Base-by-base conservation (phyloP, 2,888 invertebrate species). In the Lutraria lutraria region DNA sequence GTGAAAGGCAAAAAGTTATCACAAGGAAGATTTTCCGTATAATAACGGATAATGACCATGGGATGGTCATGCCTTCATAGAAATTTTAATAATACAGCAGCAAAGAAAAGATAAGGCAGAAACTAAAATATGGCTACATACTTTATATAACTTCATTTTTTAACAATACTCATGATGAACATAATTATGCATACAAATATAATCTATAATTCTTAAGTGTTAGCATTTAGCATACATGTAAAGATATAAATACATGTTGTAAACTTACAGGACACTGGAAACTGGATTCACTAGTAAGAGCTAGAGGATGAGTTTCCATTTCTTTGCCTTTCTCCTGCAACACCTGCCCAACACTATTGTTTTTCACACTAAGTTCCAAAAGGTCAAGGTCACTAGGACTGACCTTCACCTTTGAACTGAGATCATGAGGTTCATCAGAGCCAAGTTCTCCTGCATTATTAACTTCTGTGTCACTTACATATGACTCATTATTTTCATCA, bases 321-420 rank as follows among this genome's bases (percentile, higher is more conserved):
- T 76, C 76, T 76, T 76, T 31, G 19, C 31, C 31, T 76, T 31
- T 31, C 15, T 31, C 25, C 34, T 72, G 72, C 29, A 12, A 72
- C 72, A 16, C 76, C 34, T 25, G 76, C 76, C 31, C 76, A 76
- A 76, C 34, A 76, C 76, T 76, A 19, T 52, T 53, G 53, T 81
- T 81, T 53, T n/a, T 25, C 52, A 81, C 25, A 72, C 68, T 60
- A 68, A 68, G 72, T 79, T 83, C n/a, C 83, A 60, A 54, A 31
- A 80, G 25, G 16, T 86, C 88, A 31, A 81, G 34, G 81, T 88
- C 88, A 76, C 88, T 82, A 13, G 79, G 68, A 68, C 43, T 76
- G 68, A 86, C 87, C 76, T 90, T 91, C n/a, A 81, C 79, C 86
- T 89, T 90, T 34, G 83, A 68, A 56, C 84, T 89, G 81, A 91